These are phyloP conservation scores for Poecile atricapillus DNA, from an alignment of 2,113 vertebrate species.

Conservation along the genomic window DNA sequence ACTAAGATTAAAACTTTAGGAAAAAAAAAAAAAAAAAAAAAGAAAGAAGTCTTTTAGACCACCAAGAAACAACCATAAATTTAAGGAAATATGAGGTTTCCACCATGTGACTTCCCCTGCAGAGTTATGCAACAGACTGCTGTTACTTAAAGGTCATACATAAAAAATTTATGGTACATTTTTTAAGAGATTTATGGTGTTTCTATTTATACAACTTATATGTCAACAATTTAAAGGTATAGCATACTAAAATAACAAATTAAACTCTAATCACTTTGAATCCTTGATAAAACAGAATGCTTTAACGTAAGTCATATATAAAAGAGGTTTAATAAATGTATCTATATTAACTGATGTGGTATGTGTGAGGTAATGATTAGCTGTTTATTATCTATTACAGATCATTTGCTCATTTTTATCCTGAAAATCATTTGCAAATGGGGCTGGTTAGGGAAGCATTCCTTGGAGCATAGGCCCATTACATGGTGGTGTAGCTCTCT, in stretches of 20 bases:
- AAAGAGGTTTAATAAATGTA: slow-evolving; percentile 1
- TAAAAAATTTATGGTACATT: slow-evolving; percentile 70
- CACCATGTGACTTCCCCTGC: slow-evolving; percentile 83
- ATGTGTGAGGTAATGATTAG: slow-evolving; percentile 35
- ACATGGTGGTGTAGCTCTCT: background rate
- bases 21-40: slow-evolving; percentile 1
- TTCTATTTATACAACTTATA: slow-evolving; percentile 71
- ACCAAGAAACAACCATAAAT: slow-evolving; percentile 85
- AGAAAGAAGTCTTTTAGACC: slow-evolving; percentile 74
- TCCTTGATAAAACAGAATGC: slow-evolving; percentile 56
- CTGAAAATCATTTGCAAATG: slow-evolving; percentile 9
- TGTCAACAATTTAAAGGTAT: slow-evolving; percentile 70
- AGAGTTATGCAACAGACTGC: slow-evolving; percentile 78
- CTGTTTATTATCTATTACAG: slow-evolving; percentile 22
- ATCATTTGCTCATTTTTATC: slow-evolving; percentile 21
- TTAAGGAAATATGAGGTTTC: slow-evolving; percentile 86
- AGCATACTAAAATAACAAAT: slow-evolving; percentile 66
- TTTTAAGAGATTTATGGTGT: slow-evolving; percentile 71
- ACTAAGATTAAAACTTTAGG: slow-evolving; percentile 70
- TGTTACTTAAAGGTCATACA: slow-evolving; percentile 77
- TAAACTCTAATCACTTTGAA: slow-evolving; percentile 50
- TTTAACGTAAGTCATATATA: background rate
- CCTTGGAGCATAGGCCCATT: background rate
- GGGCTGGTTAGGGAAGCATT: background rate
- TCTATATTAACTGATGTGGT: slow-evolving; percentile 22